Evolutionary conservation across 2,113 vertebrate species (phyloP).

Genomic region (Agelaius tricolor): DNA sequence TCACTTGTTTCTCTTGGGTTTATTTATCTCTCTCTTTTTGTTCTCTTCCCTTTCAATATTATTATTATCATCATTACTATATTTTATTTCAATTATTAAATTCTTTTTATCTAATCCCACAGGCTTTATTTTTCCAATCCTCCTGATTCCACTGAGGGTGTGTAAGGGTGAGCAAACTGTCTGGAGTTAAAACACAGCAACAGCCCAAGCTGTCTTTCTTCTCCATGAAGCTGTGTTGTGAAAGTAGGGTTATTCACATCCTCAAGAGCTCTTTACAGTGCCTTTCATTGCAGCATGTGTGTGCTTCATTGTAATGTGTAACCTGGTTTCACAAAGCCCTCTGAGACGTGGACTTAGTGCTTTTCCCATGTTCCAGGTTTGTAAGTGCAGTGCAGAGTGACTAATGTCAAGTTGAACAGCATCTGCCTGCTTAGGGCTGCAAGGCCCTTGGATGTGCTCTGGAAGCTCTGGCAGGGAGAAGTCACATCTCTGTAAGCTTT

Average conservation of each 20-base stretch:
- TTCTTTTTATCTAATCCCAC: neutral
- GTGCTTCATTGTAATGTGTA: neutral
- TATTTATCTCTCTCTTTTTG: neutral
- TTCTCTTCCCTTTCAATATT: neutral
- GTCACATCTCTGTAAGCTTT: neutral
- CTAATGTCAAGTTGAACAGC: neutral
- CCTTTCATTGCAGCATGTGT: neutral
- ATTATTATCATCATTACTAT: neutral
- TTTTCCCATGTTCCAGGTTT: neutral
- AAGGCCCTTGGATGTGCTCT: neutral
- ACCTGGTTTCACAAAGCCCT: neutral
- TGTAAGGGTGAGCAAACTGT: neutral
- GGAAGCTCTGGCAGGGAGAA: neutral
- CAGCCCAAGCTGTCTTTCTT: neutral
- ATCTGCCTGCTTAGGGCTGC: fast-evolving
- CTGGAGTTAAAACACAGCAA: neutral
- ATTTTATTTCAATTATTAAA: neutral
- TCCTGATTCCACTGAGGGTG: neutral
- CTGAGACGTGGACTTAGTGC: neutral
- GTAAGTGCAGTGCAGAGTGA: neutral
- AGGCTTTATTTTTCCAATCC: neutral
- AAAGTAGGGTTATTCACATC: neutral
- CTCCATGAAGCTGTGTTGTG: neutral
- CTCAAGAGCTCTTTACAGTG: neutral
- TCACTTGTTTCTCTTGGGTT: neutral